Evolutionary conservation across 2,888 invertebrate species (phyloP), one percentile per base, ranked within the genome.

Genomic region (Agonopterix alstromeriana): DNA sequence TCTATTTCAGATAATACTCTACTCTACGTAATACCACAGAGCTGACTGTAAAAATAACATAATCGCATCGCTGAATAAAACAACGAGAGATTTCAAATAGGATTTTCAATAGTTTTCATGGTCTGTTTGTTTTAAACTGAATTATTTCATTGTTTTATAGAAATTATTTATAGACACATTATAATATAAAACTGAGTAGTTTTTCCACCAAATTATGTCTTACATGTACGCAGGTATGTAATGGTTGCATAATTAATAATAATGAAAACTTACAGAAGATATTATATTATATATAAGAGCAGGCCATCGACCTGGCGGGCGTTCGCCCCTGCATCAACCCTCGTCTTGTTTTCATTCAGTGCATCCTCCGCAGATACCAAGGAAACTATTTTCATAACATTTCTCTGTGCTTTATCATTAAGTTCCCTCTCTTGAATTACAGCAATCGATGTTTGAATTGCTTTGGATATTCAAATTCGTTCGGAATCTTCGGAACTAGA

Each of bases 1-100:
- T 66, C 65, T 65, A 65, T 69, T 74, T 67, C 58, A 74, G 69
- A 75, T 77, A 81, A 82, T 77, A 73, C 61, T 59, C 69, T 70
- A 27, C 74, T 77, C 73, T 38, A 77, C 67, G 71, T 81, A 79
- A 82, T 68, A 61, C 69, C 63, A 70, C 63, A 68, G 65, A 59
- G 59, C 62, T 69, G 68, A 70, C 70, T 64, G 55, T 70, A 63
- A 67, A 73, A 73, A 61, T 54, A 56, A 53, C 48, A 60, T 58
- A 53, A 57, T 57, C 45, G 52, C 43, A 50, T 49, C 51, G 46
- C 53, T 54, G 51, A 45, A 45, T 49, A 49, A 42, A 50, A 45
- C 45, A 11, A 10, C 9, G 38, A 36, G n/a, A 45, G 12, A 36
- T 35, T 17, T 27, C 11, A 42, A 43, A 43, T 8, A 43, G 17